Evolutionary conservation across 2,888 invertebrate species (phyloP).

Genomic region (Lasioglossum morio): DNA sequence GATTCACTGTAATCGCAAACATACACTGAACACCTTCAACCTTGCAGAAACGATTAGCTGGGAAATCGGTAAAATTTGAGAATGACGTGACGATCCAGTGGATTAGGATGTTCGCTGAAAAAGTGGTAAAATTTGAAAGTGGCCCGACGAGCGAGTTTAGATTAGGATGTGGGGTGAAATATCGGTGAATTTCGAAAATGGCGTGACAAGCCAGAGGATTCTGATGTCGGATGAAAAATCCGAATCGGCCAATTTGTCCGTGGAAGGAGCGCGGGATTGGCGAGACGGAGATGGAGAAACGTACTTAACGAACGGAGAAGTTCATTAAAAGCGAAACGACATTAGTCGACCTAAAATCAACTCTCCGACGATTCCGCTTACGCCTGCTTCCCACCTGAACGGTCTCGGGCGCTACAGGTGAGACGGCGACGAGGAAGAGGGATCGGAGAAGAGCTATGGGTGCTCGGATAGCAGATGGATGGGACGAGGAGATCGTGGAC

Average conservation of each 20-base stretch:
- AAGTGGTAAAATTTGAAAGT: neutral
- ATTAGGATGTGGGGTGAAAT: too few species aligned
- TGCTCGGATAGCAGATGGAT: conserved; percentile 20
- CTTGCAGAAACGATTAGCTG: neutral
- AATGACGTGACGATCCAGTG: too few species aligned
- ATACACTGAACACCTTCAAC: neutral
- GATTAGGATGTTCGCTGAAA: too few species aligned
- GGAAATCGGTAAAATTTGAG: neutral
- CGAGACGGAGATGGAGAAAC: conserved; percentile 81
- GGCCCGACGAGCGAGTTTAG: too few species aligned
- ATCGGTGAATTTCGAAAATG: neutral
- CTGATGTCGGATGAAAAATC: conserved; percentile 18
- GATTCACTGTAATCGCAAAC: neutral
- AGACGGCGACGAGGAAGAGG: conserved; percentile 31
- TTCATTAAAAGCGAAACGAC: conserved; percentile 84
- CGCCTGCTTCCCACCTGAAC: conserved; percentile 66
- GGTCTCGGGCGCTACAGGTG: conserved; percentile 64
- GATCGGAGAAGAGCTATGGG: conserved; percentile 5
- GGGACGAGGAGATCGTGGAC: neutral
- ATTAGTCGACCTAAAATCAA: conserved; percentile 84
- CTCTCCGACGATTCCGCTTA: conserved; percentile 73
- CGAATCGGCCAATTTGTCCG: conserved; percentile 31
- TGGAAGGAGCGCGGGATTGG: conserved; percentile 64
- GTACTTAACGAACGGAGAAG: conserved; percentile 84
- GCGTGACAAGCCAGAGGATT: neutral